Evolutionary conservation across 2,797 vertebrate species (phyloP).

Genomic region (Selene dorsalis): DNA sequence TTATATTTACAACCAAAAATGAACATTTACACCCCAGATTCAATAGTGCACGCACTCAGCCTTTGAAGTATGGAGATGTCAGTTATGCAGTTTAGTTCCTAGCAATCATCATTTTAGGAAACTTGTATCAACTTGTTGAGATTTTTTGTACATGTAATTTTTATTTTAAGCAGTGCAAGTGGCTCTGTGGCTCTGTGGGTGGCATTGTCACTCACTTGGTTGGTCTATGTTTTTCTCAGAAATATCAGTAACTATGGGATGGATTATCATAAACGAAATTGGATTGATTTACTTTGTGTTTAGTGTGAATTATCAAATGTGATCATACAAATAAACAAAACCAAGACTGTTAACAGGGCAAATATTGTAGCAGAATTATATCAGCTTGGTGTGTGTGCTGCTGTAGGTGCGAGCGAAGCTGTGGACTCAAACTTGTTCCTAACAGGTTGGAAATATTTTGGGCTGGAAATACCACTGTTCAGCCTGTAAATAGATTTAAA

Average conservation of each 20-base stretch:
- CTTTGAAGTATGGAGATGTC: slow-evolving; percentile 14
- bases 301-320: background rate
- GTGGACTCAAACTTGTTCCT: background rate
- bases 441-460: background rate
- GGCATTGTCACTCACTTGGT: background rate
- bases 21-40: slow-evolving; percentile 26
- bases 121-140: background rate
- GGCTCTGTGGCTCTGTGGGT: background rate
- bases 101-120: slow-evolving; percentile 32
- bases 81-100: background rate
- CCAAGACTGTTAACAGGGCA: background rate
- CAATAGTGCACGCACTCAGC: slow-evolving; percentile 10
- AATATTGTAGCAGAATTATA: background rate
- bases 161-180: background rate
- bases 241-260: background rate
- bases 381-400: background rate
- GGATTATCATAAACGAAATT: background rate
- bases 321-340: background rate
- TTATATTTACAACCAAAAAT: slow-evolving; percentile 40
- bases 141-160: background rate
- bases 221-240: background rate
- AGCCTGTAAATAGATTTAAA: background rate
- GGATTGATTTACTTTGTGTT: background rate
- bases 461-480: background rate
- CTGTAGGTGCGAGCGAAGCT: background rate